These are phyloP conservation scores for Ceryle rudis DNA, from an alignment of 2,797 vertebrate species.

Conservation along the genomic window DNA sequence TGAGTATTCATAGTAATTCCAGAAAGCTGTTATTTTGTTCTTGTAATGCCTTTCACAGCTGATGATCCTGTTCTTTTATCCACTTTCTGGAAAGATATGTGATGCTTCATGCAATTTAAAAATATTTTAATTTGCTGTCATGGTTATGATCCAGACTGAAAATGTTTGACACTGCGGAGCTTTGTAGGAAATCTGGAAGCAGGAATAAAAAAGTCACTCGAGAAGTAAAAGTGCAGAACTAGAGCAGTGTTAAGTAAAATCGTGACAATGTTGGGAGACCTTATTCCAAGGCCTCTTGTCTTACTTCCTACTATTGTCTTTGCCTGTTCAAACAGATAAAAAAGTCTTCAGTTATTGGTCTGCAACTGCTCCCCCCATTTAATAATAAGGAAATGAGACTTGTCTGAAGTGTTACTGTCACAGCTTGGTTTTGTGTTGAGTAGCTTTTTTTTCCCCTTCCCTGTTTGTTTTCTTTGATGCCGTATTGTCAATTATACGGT, in stretches of 20 bases:
- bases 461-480: background rate
- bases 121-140: background rate
- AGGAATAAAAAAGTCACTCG: background rate
- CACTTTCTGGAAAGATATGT: background rate
- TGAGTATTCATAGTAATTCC: background rate
- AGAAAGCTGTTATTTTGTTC: background rate
- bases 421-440: background rate
- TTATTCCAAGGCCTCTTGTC: background rate
- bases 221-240: background rate
- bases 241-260: background rate
- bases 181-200: background rate
- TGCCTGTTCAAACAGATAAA: background rate
- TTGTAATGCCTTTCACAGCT: background rate
- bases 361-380: background rate
- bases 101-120: background rate
- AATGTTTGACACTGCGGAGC: background rate
- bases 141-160: background rate
- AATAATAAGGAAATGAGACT: background rate
- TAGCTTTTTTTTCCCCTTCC: background rate
- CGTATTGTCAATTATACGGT: background rate
- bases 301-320: background rate
- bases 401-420: background rate
- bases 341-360: background rate
- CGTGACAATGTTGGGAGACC: background rate
- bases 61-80: background rate